These are phyloP conservation scores for Branchinecta lynchi DNA, from an alignment of 1,140 invertebrate species.

Conservation along the genomic window DNA sequence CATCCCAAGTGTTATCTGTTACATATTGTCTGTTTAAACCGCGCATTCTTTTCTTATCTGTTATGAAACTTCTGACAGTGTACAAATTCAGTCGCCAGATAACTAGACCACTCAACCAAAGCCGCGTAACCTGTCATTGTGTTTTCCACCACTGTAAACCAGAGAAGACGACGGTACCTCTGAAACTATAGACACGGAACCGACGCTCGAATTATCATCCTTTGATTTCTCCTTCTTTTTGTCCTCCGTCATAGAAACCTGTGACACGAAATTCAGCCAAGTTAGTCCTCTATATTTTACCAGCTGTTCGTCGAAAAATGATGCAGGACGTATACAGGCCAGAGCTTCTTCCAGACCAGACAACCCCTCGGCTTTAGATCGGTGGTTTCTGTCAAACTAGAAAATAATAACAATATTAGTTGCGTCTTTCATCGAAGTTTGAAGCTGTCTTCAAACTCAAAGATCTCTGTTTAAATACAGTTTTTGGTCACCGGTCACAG, in stretches of 20 bases:
- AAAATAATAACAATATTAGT: conserved; percentile 16
- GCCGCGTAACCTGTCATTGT: too few relatives aligned
- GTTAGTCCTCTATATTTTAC: conserved; percentile 38
- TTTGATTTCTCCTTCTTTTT: conserved; percentile 22
- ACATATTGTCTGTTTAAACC: too few relatives aligned
- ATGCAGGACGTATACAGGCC: conserved; percentile 36
- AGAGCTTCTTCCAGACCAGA: conserved; percentile 40
- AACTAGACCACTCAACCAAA: too few relatives aligned
- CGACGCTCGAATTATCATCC: neutral
- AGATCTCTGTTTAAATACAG: too few relatives aligned
- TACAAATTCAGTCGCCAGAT: too few relatives aligned
- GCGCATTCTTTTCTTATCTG: too few relatives aligned
- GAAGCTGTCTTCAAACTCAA: too few relatives aligned
- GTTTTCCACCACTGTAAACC: too few relatives aligned
- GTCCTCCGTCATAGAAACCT: conserved; percentile 23
- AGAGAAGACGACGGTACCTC: neutral
- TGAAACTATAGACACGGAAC: neutral
- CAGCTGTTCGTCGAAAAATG: conserved; percentile 43
- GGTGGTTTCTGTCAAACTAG: conserved; percentile 40
- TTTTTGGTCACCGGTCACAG: too few relatives aligned
- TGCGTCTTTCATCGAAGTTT: too few relatives aligned
- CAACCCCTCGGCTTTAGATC: conserved; percentile 37
- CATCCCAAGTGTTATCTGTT: too few relatives aligned
- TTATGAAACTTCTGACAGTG: too few relatives aligned
- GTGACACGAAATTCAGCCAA: conserved; percentile 33